Evolutionary conservation across 2,888 invertebrate species (phyloP).

Genomic region (Xestia c-nigrum): DNA sequence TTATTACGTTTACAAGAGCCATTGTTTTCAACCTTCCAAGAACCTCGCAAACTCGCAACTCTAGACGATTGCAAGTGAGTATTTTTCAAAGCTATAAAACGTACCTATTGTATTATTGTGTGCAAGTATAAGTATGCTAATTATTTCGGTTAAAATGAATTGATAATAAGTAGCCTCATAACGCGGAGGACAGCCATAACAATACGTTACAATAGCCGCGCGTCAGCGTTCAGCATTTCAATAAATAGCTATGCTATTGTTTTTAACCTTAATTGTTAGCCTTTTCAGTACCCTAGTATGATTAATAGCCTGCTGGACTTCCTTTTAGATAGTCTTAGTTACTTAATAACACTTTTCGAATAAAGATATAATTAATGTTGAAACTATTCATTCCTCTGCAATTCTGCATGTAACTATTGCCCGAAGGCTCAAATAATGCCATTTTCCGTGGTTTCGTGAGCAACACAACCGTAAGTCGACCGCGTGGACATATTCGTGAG

Average conservation of each 20-base stretch:
- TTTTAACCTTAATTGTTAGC: conserved; percentile 32
- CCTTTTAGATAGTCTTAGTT: conserved; percentile 26
- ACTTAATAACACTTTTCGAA: not conserved
- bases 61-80: not conserved
- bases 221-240: conserved; percentile 47
- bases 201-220: conserved; percentile 46
- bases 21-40: conserved; percentile 20
- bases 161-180: conserved; percentile 57
- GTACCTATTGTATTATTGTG: conserved; percentile 28
- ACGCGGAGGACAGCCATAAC: conserved; percentile 48
- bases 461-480: not conserved
- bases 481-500: not conserved
- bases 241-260: conserved; percentile 60
- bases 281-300: conserved; percentile 24
- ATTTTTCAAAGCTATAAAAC: conserved; percentile 11
- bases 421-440: not conserved
- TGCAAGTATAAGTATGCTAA: conserved; percentile 49
- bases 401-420: not conserved
- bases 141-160: conserved; percentile 45
- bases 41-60: not conserved
- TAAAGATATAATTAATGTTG: not conserved
- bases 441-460: too few relatives aligned
- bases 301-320: conserved; percentile 33
- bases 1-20: not conserved
- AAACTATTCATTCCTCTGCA: not conserved